These are phyloP conservation scores for Drosophila virilis DNA, from an alignment of 1,140 invertebrate genomes.

Conservation along the genomic window DNA sequence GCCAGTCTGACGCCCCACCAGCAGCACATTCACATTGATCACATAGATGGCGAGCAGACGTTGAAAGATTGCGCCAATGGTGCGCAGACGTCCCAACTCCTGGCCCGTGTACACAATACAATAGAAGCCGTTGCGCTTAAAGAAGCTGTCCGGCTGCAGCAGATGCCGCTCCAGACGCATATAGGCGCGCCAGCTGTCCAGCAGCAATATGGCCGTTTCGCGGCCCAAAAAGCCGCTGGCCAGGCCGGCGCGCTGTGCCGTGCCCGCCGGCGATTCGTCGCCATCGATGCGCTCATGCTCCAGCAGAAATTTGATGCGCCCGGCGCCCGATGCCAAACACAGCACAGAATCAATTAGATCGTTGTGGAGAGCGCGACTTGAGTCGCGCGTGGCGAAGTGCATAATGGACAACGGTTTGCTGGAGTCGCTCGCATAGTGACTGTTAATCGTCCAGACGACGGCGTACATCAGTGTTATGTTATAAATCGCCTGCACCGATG, in stretches of 20 bases:
- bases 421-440: conserved; percentile 49
- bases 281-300: conserved; percentile 43
- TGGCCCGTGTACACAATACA: conserved; percentile 67
- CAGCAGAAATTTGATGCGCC: conserved; percentile 50
- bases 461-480: conserved; percentile 70
- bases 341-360: conserved; percentile 65
- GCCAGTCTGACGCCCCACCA: conserved; percentile 27
- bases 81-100: conserved; percentile 46
- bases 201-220: conserved; percentile 61
- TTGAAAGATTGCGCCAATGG: conserved; percentile 60
- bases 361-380: conserved; percentile 50
- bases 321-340: conserved; percentile 6
- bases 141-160: conserved; percentile 35
- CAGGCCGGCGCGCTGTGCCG: not conserved
- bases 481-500: conserved; percentile 15
- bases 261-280: conserved; percentile 5
- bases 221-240: conserved; percentile 21
- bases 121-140: conserved; percentile 69
- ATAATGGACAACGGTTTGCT: conserved; percentile 55
- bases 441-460: conserved; percentile 72
- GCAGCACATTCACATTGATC: conserved; percentile 68
- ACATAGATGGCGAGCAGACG: conserved; percentile 67
- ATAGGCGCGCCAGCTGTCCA: conserved; percentile 68
- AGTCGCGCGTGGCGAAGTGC: conserved; percentile 54
- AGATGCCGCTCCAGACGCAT: conserved; percentile 57